Conservation (phyloP, 2,113 vertebrate genomes). For the Notiomystis cincta region DNA sequence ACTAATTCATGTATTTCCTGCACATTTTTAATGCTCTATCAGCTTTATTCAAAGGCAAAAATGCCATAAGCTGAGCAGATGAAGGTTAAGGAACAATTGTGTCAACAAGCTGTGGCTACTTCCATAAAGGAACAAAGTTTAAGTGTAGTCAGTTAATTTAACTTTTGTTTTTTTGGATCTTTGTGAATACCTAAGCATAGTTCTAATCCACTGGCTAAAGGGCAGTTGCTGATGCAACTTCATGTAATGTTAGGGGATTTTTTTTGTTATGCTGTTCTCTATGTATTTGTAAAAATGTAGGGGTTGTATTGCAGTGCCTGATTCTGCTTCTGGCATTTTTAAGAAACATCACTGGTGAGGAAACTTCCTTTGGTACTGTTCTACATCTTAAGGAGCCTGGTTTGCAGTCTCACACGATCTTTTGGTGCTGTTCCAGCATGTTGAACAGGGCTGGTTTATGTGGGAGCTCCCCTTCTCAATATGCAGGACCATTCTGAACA, state of each 20-base stretch:
- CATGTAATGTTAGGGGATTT: not conserved
- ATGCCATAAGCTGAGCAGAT: not conserved
- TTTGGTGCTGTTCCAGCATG: not conserved
- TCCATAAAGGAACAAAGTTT: not conserved
- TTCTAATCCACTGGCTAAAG: not conserved
- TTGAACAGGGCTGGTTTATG: not conserved
- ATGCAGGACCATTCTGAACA: fast-evolving
- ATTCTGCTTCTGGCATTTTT: not conserved
- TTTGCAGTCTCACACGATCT: not conserved
- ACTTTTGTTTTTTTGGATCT: not conserved
- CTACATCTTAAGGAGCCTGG: fast-evolving
- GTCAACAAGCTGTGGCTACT: not conserved
- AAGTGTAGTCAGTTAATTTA: not conserved
- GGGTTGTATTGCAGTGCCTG: not conserved
- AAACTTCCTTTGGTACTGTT: not conserved
- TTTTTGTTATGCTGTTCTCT: not conserved
- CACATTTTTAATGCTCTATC: fast-evolving
- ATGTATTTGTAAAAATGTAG: fast-evolving
- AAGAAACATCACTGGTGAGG: not conserved
- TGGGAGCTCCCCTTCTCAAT: not conserved
- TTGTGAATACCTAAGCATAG: not conserved
- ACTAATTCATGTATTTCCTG: fast-evolving
- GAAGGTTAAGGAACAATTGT: not conserved
- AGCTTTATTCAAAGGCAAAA: not conserved
- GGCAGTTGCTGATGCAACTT: slow-evolving; percentile 16